Percentiles rank a stretch among this genome's conserved stretches.
Conservation (phyloP, 64 coral and sea anemone species). For the Platygyra sinensis region DNA sequence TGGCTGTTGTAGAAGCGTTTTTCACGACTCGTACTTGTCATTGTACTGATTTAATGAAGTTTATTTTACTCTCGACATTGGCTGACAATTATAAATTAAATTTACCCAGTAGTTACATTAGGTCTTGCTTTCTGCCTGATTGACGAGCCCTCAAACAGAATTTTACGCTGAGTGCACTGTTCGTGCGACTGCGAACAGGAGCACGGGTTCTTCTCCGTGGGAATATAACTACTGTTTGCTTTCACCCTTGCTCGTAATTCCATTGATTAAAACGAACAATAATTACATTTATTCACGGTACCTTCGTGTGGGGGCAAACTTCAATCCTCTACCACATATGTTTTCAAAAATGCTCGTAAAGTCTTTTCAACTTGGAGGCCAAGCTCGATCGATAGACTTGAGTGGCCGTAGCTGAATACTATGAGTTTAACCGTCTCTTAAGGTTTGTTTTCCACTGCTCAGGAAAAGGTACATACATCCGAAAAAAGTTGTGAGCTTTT, state of each 20-base stretch:
- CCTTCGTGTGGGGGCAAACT: constrained; percentile 32
- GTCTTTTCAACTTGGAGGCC: background rate
- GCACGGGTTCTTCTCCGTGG: background rate
- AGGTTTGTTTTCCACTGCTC: background rate
- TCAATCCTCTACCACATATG: background rate
- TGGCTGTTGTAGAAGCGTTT: background rate
- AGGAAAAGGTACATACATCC: background rate
- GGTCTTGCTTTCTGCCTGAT: background rate
- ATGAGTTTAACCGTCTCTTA: background rate
- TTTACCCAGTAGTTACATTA: constrained; percentile 3
- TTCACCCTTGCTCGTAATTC: background rate
- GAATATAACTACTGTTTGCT: background rate
- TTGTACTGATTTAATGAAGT: constrained; percentile 30
- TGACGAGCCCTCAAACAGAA: background rate
- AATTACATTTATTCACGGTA: constrained; percentile 7
- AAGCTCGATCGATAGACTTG: background rate
- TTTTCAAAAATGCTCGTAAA: background rate
- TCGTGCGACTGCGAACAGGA: background rate
- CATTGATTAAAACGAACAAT: background rate
- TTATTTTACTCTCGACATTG: constrained; percentile 28
- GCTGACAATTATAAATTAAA: constrained; percentile 45
- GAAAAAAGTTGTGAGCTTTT: no score
- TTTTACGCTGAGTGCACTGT: background rate
- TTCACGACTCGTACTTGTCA: background rate
- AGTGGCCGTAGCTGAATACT: background rate